Conservation (phyloP, 2,113 vertebrate genomes). For the Podilymbus podiceps region DNA sequence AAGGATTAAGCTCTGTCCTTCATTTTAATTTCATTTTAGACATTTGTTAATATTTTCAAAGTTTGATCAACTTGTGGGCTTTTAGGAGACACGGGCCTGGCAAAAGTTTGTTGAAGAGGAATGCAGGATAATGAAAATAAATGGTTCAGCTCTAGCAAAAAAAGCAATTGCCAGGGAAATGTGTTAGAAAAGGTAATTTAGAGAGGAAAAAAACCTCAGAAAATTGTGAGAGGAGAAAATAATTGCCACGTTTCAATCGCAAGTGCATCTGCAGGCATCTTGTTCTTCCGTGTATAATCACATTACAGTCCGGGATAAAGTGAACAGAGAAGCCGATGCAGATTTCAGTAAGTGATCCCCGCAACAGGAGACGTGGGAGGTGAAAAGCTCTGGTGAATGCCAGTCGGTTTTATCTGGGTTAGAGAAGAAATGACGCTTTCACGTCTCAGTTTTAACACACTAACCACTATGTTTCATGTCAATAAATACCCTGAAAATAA, state of each 20-base stretch:
- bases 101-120: background rate
- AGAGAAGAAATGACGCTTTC: background rate
- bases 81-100: background rate
- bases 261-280: background rate
- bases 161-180: background rate
- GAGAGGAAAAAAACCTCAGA: background rate
- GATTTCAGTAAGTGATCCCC: constrained; percentile 16
- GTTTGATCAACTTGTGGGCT: background rate
- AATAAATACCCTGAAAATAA: background rate
- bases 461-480: background rate
- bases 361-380: background rate
- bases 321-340: background rate
- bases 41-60: background rate
- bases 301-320: background rate
- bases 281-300: background rate
- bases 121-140: background rate
- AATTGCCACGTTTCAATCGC: background rate
- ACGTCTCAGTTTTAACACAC: background rate
- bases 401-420: background rate
- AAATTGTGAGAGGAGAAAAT: background rate
- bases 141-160: background rate
- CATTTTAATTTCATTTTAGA: background rate
- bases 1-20: background rate
- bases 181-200: background rate
- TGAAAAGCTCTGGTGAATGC: background rate